A percentile compares a stretch with the other conserved stretches of the same genome.
These are phyloP conservation scores for Trogon surrucura DNA, from an alignment of 2,113 vertebrate genomes.

Conservation along the genomic window DNA sequence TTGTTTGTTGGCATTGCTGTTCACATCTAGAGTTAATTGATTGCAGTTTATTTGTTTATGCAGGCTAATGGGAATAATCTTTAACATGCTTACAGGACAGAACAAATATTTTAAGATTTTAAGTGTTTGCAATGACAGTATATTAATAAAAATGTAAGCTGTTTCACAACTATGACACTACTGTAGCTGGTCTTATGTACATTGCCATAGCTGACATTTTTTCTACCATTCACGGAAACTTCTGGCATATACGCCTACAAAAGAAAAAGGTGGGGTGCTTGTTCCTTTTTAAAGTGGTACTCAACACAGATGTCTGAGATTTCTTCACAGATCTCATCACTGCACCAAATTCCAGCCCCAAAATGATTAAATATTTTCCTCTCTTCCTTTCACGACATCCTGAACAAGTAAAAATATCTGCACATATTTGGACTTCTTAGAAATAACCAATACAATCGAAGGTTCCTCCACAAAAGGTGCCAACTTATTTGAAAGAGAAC, in stretches of 20 bases:
- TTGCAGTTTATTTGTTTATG: constrained; percentile 29
- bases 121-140: neutral
- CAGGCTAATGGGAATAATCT: neutral
- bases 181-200: neutral
- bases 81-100: neutral
- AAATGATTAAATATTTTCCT: neutral
- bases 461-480: accelerated
- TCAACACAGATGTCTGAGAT: neutral
- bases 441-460: neutral
- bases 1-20: neutral
- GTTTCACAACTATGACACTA: neutral
- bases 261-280: neutral
- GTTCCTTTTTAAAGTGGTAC: neutral
- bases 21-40: constrained; percentile 1
- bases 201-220: neutral
- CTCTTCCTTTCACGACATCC: neutral
- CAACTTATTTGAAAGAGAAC: neutral
- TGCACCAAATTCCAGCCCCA: neutral
- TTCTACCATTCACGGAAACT: neutral
- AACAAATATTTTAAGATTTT: neutral
- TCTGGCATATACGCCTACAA: neutral
- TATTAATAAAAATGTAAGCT: neutral
- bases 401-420: neutral
- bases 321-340: neutral
- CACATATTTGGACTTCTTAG: neutral